phyloP scores from a whole-genome alignment of 1,140 invertebrate species.

The Drosophila navojoa region DNA sequence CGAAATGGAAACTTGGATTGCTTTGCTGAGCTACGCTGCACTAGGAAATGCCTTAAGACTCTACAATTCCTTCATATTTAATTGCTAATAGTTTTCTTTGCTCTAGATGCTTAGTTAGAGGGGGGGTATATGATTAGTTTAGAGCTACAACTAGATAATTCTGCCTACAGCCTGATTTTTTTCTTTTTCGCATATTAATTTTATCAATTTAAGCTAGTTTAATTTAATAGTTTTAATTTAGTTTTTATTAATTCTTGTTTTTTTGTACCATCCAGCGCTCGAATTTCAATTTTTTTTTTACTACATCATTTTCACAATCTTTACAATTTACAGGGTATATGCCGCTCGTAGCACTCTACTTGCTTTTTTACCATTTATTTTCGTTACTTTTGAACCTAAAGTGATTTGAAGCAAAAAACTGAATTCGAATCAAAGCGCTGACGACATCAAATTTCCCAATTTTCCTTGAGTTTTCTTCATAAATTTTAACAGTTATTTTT shows the following conservation, averaged over 20 bases:
- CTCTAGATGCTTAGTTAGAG: constrained; percentile 15
- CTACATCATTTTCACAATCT: constrained; percentile 42
- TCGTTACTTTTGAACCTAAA: constrained; percentile 13
- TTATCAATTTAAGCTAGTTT: constrained; percentile 65
- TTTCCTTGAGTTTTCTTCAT: constrained; percentile 15
- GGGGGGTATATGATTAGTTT: constrained; percentile 26
- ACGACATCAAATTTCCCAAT: constrained; percentile 6
- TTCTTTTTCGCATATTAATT: constrained; percentile 39
- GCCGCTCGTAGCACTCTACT: constrained; percentile 13
- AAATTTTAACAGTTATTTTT: constrained; percentile 12
- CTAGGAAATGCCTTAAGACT: constrained; percentile 43
- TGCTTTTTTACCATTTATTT: not conserved
- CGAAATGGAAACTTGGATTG: constrained; percentile 2
- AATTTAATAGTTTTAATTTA: constrained; percentile 21
- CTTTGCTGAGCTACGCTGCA: constrained; percentile 33
- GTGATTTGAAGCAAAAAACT: constrained; percentile 17
- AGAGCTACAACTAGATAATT: not conserved
- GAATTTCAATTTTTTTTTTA: constrained; percentile 69
- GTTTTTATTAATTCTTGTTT: constrained; percentile 33
- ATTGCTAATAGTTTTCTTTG: constrained; percentile 57
- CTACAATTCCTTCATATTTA: constrained; percentile 37
- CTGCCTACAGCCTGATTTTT: constrained; percentile 35
- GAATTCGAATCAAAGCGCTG: constrained; percentile 55
- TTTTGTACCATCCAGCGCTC: constrained; percentile 83
- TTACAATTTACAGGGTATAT: constrained; percentile 61